These are phyloP conservation scores for Conus ventricosus DNA, from an alignment of 1,140 invertebrate genomes.

Conservation along the genomic window DNA sequence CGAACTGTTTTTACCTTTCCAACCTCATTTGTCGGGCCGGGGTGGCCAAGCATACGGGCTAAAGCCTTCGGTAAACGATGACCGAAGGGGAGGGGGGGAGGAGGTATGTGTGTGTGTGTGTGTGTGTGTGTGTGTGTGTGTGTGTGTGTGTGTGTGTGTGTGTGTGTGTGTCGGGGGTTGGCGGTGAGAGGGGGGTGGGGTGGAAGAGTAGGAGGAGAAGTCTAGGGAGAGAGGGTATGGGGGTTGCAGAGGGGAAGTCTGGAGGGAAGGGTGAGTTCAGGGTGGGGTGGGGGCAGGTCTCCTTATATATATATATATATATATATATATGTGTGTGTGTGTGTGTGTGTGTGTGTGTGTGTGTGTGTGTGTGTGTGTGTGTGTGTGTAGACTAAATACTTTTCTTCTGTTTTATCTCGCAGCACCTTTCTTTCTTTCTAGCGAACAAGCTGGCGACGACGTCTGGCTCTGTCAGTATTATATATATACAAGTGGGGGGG, in stretches of 20 bases:
- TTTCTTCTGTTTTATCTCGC: too few relatives aligned
- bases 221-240: neutral
- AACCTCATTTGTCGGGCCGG: slow-evolving; percentile 20
- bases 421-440: too few relatives aligned
- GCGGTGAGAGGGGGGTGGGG: neutral
- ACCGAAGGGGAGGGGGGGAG: neutral
- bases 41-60: neutral
- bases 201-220: neutral
- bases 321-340: too few relatives aligned
- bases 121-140: too few relatives aligned
- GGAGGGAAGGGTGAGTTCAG: neutral
- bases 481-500: too few relatives aligned
- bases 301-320: too few relatives aligned
- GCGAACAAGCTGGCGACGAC: too few relatives aligned
- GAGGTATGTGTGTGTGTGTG: neutral
- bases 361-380: too few relatives aligned
- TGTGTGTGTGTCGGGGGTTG: neutral
- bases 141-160: too few relatives aligned
- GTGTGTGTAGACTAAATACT: too few relatives aligned
- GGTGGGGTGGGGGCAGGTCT: neutral
- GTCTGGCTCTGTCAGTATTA: neutral
- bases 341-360: too few relatives aligned
- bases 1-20: slow-evolving; percentile 35
- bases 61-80: neutral
- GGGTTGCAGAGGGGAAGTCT: neutral